Evolutionary conservation across 2,888 invertebrate genomes (phyloP).

Genomic region (Zaprionus obscuricornis): DNA sequence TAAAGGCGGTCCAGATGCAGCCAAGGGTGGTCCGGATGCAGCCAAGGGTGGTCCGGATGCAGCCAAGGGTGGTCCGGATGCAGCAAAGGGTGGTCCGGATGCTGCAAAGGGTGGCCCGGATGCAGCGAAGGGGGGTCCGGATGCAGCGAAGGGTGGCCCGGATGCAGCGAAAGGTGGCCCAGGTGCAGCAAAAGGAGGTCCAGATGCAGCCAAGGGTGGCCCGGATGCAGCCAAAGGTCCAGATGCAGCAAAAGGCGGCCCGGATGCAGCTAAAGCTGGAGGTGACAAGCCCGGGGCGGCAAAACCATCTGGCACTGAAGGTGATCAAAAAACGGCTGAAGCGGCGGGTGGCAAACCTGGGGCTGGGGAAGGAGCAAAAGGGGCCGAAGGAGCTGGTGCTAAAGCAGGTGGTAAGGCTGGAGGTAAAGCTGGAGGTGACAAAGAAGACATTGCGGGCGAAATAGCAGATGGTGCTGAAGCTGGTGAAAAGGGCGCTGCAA

Average conservation of each 20-base stretch:
- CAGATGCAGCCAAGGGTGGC: no score
- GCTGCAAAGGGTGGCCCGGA: background rate
- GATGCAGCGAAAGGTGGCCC: conserved; percentile 15
- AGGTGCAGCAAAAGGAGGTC: background rate
- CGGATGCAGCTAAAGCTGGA: no score
- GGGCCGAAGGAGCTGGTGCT: background rate
- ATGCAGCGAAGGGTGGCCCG: conserved; percentile 2
- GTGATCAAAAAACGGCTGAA: no score
- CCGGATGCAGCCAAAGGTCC: background rate
- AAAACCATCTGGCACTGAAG: no score
- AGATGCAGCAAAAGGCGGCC: background rate
- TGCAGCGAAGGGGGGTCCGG: conserved; percentile 1
- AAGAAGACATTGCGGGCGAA: no score
- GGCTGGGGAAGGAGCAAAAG: no score
- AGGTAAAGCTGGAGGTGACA: conserved; percentile 11
- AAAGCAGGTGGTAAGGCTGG: background rate
- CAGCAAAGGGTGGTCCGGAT: background rate
- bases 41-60: no score
- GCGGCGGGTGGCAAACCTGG: no score
- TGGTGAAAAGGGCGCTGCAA: background rate
- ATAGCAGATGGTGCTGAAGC: background rate
- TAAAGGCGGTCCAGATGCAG: no score
- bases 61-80: no score
- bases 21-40: no score
- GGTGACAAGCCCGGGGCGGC: no score